Base-by-base conservation (phyloP, 2,113 vertebrate genomes). In the human region DNA sequence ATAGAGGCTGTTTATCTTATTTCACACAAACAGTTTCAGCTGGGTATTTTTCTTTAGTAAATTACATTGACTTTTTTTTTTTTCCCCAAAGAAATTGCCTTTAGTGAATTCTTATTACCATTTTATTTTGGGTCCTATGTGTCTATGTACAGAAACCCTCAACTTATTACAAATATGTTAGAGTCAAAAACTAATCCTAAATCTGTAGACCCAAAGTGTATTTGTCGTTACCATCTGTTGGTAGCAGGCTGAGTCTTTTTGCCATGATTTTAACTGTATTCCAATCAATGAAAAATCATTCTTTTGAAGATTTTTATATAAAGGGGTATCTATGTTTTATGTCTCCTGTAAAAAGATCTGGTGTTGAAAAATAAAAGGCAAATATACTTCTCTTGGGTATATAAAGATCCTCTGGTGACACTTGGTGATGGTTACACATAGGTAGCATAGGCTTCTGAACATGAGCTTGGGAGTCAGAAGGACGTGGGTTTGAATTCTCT, bases 1-100 rank as follows among this genome's bases (percentile, higher is more conserved):
- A 95, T 92, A 80, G 68, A 95, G 14, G 73, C 25, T 87, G 10
- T 95, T 97, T 55, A 89, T 94, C 73, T 90, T 92, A 70, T 52
- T 96, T 45, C 64, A 64, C 66, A 72, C 59, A 95, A 93, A 94
- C 14, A 86, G 52, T 72, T 95, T 82, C 75, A 70, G 50, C 55
- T 93, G 61, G 5, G 18, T 85, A 9, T 93, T 93, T 94, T 94
- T 81, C 25, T 76, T 87, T 20, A 72, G 72, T 82, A 96, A 89
- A 93, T 93, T 79, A 40, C 38, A 68, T 8, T 75, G 94, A 93
- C 14, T 48, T 73, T 64, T 30, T 30, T 59, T 55, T 20, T 59
- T 61, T 12, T 11, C 94, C 94, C 92, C 43, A 94, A 70, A 90
- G 78, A 87, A 94, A 81, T 86, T 95, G 45, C 52, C 45, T 96